A percentile compares a stretch with the other conserved stretches of the same genome.
These are phyloP conservation scores for Tipula confusa DNA, from an alignment of 2,888 invertebrate genomes.

Conservation along the genomic window DNA sequence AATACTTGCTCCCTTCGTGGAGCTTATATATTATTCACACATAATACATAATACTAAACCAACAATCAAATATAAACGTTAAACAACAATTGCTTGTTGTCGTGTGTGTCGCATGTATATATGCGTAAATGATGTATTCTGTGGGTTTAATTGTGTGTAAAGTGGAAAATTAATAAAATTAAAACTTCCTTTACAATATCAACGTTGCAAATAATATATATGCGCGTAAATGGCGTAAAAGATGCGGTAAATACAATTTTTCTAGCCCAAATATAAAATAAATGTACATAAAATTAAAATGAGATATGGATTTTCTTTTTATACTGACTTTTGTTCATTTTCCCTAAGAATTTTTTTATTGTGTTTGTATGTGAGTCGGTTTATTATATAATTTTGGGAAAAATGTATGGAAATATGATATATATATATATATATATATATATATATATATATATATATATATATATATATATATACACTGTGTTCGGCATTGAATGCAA, in stretches of 20 bases:
- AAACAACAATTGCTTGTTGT: background rate
- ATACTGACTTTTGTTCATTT: background rate
- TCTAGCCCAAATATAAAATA: background rate
- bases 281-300: background rate
- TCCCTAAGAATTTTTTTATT: background rate
- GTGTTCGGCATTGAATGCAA: too few relatives aligned
- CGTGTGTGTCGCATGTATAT: background rate
- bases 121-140: background rate
- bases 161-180: conserved; percentile 29
- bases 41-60: background rate
- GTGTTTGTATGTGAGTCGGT: background rate
- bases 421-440: too few relatives aligned
- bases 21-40: background rate
- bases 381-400: background rate
- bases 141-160: conserved; percentile 25
- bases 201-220: background rate
- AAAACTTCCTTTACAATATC: conserved; percentile 26
- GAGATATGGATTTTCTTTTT: conserved; percentile 4
- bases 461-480: too few relatives aligned
- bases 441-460: too few relatives aligned
- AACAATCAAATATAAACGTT: background rate
- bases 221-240: background rate
- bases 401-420: background rate
- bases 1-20: background rate
- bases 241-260: background rate